A percentile compares a stretch with the other conserved stretches of the same genome.
These are phyloP conservation scores for Anoplolepis gracilipes DNA, from an alignment of 1,140 invertebrate genomes.

Conservation along the genomic window DNA sequence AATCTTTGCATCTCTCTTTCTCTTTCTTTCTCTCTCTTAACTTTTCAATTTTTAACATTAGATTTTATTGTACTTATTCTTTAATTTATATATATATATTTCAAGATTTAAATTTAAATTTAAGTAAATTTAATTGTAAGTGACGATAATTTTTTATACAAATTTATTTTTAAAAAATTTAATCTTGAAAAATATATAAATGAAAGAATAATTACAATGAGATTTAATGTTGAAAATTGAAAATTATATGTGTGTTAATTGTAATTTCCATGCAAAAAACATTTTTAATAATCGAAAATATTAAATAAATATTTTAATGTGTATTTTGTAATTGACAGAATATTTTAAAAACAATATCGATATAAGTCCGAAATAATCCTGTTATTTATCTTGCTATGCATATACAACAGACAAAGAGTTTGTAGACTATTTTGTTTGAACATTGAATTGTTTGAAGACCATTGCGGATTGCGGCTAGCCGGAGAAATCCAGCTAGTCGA, in stretches of 20 bases:
- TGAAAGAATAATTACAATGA: no score
- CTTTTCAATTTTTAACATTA: not conserved
- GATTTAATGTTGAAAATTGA: no score
- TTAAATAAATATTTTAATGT: not conserved
- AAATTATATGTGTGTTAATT: not conserved
- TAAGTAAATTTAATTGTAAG: no score
- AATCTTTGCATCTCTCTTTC: not conserved
- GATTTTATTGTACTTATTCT: not conserved
- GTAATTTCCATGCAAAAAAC: not conserved
- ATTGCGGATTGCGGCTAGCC: not conserved
- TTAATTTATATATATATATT: conserved; percentile 7
- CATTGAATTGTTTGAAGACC: not conserved
- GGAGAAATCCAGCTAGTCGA: not conserved
- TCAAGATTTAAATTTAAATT: not conserved
- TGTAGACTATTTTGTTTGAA: conserved; percentile 10
- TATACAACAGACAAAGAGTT: not conserved
- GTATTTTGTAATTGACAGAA: not conserved
- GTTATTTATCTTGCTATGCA: not conserved
- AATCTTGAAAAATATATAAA: no score
- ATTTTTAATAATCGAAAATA: conserved; percentile 2
- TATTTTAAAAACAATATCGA: not conserved
- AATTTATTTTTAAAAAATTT: no score
- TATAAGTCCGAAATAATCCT: not conserved
- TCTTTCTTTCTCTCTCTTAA: not conserved
- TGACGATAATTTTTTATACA: no score